Evolutionary conservation across 2,113 vertebrate species (phyloP).

Genomic region (Tenrec ecaudatus): DNA sequence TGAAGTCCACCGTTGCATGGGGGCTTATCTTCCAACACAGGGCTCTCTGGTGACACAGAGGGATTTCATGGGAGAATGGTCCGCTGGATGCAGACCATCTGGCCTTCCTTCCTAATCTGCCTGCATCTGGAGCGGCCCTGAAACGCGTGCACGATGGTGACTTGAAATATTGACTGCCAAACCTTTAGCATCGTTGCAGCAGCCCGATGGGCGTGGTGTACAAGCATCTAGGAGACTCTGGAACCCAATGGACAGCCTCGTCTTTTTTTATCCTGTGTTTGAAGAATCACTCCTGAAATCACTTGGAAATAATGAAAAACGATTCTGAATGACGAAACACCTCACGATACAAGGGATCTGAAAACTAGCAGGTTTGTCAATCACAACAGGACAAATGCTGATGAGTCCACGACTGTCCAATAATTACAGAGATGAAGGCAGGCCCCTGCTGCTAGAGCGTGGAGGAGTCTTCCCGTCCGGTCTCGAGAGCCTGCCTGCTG

Average conservation of each 20-base stretch:
- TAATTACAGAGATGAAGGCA: too few relatives aligned
- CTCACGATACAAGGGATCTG: neutral
- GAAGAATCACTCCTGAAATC: neutral
- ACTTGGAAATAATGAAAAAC: neutral
- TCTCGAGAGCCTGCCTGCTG: too few relatives aligned
- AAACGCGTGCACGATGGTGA: neutral
- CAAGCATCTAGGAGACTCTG: neutral
- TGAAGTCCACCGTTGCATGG: neutral
- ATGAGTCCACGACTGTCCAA: too few relatives aligned
- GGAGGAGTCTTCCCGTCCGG: too few relatives aligned
- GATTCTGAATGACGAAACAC: neutral
- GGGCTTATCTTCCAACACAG: neutral
- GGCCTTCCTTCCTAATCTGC: neutral
- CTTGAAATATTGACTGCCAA: neutral
- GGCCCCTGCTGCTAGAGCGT: too few relatives aligned
- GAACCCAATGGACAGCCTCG: neutral
- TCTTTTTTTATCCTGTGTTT: neutral
- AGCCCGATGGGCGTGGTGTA: neutral
- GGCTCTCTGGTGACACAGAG: neutral
- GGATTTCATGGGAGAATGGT: neutral
- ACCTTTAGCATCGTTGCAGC: neutral
- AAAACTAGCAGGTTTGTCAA: too few relatives aligned
- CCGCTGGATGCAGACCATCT: neutral
- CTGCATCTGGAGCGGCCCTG: neutral
- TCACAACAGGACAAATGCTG: too few relatives aligned